Evolutionary conservation across 2,113 vertebrate species (phyloP).

Genomic region (Raphicerus campestris): DNA sequence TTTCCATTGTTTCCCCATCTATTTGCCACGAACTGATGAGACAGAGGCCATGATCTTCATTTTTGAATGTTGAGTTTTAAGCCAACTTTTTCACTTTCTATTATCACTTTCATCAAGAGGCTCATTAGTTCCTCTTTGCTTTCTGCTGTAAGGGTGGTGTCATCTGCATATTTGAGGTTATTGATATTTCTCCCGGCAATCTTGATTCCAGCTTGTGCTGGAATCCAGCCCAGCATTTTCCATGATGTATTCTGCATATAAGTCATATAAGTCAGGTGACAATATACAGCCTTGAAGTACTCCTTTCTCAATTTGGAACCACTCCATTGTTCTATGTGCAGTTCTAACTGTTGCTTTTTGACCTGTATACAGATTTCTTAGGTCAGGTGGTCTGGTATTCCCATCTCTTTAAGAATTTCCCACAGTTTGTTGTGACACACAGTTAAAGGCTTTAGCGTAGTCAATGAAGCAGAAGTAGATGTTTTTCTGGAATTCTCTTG

Average conservation of each 20-base stretch:
- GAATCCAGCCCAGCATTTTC: not conserved
- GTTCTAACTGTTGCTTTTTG: not conserved
- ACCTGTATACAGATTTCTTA: not conserved
- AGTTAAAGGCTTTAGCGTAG: not conserved
- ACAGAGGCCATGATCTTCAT: rapidly evolving
- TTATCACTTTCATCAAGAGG: not conserved
- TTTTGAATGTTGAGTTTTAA: not conserved
- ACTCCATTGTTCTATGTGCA: not conserved
- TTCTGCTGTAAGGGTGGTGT: not conserved
- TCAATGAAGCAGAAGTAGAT: not conserved
- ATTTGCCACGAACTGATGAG: not conserved
- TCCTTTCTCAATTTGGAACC: not conserved
- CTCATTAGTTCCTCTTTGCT: not conserved
- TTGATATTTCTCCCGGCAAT: not conserved
- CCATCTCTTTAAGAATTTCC: not conserved
- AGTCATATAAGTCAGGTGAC: not conserved
- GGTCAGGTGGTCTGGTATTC: not conserved
- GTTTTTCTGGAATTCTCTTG: not conserved
- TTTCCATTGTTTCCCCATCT: not conserved
- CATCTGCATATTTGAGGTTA: not conserved
- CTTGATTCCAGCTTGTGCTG: not conserved
- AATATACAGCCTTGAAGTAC: not conserved
- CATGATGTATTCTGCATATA: not conserved
- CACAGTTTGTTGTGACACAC: not conserved
- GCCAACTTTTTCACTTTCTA: not conserved